Conservation (phyloP, 2,113 vertebrate genomes). For the Marmota monax region DNA sequence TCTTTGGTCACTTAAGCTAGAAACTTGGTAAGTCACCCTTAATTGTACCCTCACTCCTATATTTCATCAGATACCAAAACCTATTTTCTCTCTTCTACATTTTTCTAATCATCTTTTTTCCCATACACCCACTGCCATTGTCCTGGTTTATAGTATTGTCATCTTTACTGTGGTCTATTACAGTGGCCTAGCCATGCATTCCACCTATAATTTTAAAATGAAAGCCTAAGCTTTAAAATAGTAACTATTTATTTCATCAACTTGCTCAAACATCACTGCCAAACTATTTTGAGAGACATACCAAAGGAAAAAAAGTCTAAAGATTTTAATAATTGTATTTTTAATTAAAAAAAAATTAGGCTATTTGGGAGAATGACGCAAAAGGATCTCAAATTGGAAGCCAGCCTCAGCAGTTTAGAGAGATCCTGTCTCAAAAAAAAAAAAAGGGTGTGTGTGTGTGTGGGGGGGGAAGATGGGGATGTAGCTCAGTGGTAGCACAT, state of each 20-base stretch:
- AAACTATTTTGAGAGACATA: slow-evolving; percentile 22
- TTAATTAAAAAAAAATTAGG: background rate
- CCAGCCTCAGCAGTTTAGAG: no score
- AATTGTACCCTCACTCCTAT: background rate
- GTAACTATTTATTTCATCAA: background rate
- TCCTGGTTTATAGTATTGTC: background rate
- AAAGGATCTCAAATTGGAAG: no score
- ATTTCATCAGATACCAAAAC: background rate
- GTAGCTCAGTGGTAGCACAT: background rate
- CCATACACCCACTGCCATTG: background rate
- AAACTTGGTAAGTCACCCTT: background rate
- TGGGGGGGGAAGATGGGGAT: background rate
- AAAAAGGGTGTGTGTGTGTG: no score
- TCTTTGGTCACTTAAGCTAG: background rate
- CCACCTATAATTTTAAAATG: slow-evolving; percentile 32
- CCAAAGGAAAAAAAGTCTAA: background rate
- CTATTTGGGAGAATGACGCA: no score
- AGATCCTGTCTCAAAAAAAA: background rate
- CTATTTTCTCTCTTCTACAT: background rate
- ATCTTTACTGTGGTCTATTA: background rate
- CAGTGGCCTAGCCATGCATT: slow-evolving; percentile 15
- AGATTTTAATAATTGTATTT: slow-evolving; percentile 21
- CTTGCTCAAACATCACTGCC: background rate
- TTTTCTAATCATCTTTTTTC: background rate
- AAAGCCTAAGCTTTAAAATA: background rate